phyloP scores from a whole-genome alignment of 2,797 vertebrate species.

The Gouania willdenowi region DNA sequence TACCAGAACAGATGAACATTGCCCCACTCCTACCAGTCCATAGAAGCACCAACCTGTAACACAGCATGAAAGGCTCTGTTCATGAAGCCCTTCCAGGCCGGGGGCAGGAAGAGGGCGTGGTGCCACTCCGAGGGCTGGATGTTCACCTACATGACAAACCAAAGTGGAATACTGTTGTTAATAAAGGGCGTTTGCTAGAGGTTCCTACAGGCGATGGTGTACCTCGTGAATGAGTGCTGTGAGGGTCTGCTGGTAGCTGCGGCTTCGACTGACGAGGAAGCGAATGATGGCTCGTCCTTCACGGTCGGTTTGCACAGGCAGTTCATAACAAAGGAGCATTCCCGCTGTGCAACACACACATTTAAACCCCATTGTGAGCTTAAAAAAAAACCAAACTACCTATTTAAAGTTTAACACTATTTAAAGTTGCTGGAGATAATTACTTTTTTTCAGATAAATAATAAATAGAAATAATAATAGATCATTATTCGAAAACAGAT shows the following conservation, averaged over 20 bases:
- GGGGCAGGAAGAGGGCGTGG: slow-evolving; percentile 84
- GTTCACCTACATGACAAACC: slow-evolving; percentile 79
- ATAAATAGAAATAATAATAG: too few species aligned
- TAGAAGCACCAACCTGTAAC: slow-evolving; percentile 81
- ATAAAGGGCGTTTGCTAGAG: too few species aligned
- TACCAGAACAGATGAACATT: too few species aligned
- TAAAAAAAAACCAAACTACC: too few species aligned
- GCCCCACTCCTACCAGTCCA: too few species aligned
- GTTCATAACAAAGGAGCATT: slow-evolving; percentile 86
- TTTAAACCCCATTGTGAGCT: too few species aligned
- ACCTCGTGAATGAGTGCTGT: slow-evolving; percentile 90
- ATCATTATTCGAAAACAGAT: too few species aligned
- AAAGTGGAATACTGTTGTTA: not conserved
- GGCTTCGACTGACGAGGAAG: slow-evolving; percentile 84
- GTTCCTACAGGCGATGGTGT: too few species aligned
- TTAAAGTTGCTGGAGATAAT: too few species aligned
- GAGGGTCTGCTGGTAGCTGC: slow-evolving; percentile 87
- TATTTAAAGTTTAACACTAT: too few species aligned
- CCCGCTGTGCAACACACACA: too few species aligned
- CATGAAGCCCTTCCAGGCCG: slow-evolving; percentile 91
- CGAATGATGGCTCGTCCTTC: slow-evolving; percentile 84
- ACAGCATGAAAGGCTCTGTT: slow-evolving; percentile 82
- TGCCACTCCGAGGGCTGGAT: slow-evolving; percentile 96
- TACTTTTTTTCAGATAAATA: too few species aligned
- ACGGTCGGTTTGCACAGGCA: slow-evolving; percentile 84